Base-by-base conservation (phyloP, 2,888 invertebrate species). In the Heliconius hortense region DNA sequence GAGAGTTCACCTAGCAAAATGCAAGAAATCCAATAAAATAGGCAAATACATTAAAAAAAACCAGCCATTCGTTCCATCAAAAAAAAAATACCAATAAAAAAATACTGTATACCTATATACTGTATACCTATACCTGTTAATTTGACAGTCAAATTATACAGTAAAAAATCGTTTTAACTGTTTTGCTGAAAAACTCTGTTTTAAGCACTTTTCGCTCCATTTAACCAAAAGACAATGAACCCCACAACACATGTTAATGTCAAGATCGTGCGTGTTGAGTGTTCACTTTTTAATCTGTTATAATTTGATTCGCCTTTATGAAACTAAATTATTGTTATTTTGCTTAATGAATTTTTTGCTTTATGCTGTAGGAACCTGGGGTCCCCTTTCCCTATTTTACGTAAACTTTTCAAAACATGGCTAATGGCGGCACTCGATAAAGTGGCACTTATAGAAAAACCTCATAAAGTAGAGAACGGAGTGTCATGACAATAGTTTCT, bases 221-320 rank as follows among this genome's bases (percentile, higher is more conserved):
- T 77, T 76, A 74, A 56, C 62, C 56, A 4, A 31, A 39, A 70
- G 73, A 73, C 72, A 76, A 68, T 73, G 73, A 76, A 73, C 76
- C 72, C 68, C 2, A n/a, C 63, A 71, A 71, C 73, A 48, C 24
- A 63, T 68, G 64, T 62, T 75, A 73, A 73, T 77, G 75, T 70
- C 70, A 73, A 73, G 64, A 72, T 73, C 73, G 70, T 75, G 77
- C 75, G 72, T 75, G 73, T 56, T 60, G 15, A 56, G n/a, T 62
- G 62, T 35, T 74, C 31, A 72, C 26, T 64, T 63, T 31, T 72
- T 48, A 48, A 13, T 56, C 39, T 35, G 35, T 28, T 35, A 15
- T 62, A 62, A 62, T 62, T 71, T 62, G 62, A 21, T 43, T 60
- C 26, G 26, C 35, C 24, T 43, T 21, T 43, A n/a, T 62, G 39